phyloP scores from a whole-genome alignment of 2,888 invertebrate species.

The Spodoptera exigua region DNA sequence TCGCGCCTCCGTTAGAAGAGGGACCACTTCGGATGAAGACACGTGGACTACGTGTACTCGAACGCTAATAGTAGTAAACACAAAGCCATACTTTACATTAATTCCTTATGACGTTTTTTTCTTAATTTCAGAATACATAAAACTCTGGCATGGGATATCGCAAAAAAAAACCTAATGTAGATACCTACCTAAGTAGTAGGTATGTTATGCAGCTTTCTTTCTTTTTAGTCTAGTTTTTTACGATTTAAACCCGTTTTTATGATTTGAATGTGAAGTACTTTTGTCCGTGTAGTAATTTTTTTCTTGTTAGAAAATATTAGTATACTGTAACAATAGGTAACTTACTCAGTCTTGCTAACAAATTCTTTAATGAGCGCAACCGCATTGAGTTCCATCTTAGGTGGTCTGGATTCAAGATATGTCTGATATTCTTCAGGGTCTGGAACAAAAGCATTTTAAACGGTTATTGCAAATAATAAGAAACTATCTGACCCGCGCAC shows the following conservation, averaged over 20 bases:
- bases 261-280: no score
- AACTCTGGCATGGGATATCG: no score
- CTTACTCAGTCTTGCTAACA: conserved; percentile 89
- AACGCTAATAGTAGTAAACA: conserved; percentile 77
- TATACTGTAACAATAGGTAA: conserved; percentile 24
- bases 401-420: conserved; percentile 90
- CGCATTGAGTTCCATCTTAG: conserved; percentile 91
- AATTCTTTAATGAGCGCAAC: conserved; percentile 89
- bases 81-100: no score
- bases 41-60: conserved; percentile 92
- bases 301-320: conserved; percentile 1
- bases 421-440: conserved; percentile 90
- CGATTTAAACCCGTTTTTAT: no score
- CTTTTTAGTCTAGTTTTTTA: no score
- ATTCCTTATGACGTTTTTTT: no score
- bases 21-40: conserved; percentile 90
- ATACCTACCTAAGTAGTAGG: no score
- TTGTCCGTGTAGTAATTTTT: background rate
- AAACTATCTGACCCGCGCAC: no score
- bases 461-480: no score
- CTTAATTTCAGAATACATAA: no score
- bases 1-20: conserved; percentile 88
- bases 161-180: no score
- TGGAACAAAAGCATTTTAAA: conserved; percentile 51
- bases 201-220: no score